These are phyloP conservation scores for Drosophila hamatofila DNA, from an alignment of 2,888 invertebrate species.

Conservation along the genomic window DNA sequence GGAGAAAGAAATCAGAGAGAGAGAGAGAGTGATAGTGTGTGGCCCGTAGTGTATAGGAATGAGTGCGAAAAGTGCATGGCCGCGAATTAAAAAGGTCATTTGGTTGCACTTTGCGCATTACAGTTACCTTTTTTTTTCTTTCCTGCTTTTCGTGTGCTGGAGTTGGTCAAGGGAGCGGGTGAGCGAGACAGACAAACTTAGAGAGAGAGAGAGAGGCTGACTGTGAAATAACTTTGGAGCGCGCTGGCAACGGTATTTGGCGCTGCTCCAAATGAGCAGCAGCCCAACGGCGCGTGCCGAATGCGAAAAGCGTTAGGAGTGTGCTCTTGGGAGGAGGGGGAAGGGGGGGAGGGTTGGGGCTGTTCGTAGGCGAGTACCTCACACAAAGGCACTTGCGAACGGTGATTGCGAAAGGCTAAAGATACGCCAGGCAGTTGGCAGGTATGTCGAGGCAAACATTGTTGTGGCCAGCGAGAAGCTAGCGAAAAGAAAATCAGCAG, in stretches of 20 bases:
- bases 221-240: slow-evolving; percentile 59
- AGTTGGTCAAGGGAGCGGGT: slow-evolving; percentile 9
- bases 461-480: slow-evolving; percentile 35
- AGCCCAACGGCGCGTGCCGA: slow-evolving; percentile 70
- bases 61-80: slow-evolving; percentile 73
- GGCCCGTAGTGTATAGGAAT: slow-evolving; percentile 11
- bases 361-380: too few relatives aligned
- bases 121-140: slow-evolving; percentile 10
- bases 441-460: slow-evolving; percentile 40
- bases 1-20: too few relatives aligned
- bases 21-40: not conserved
- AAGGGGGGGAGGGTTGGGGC: not conserved
- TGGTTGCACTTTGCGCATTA: slow-evolving; percentile 72
- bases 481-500: slow-evolving; percentile 25
- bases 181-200: not conserved
- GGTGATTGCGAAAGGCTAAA: slow-evolving; percentile 28
- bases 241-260: slow-evolving; percentile 52
- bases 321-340: too few relatives aligned
- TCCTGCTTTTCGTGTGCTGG: slow-evolving; percentile 7
- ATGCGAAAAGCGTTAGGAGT: slow-evolving; percentile 35
- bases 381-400: slow-evolving; percentile 1
- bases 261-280: slow-evolving; percentile 71
- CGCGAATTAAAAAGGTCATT: slow-evolving; percentile 82
- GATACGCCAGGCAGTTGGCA: slow-evolving; percentile 13
- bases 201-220: not conserved